Base-by-base conservation (phyloP, 2,888 invertebrate genomes). In the Ophioninae sp. region DNA sequence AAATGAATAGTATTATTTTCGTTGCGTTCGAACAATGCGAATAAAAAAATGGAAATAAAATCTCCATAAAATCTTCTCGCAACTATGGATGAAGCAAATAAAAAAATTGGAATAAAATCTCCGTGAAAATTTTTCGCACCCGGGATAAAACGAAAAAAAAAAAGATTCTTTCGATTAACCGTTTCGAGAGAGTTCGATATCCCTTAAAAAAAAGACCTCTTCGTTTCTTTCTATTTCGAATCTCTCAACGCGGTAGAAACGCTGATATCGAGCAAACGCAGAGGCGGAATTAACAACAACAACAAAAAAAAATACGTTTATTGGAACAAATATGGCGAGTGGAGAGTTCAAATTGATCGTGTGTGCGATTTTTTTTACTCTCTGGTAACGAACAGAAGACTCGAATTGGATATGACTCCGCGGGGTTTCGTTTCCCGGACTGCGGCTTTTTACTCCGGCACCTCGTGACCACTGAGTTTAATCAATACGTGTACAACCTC, bases 401-500 rank as follows among this genome's bases (percentile, higher is more conserved):
- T 59, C 23, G 50, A 69, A 59, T 20, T 67, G 73, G 75, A 70
- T 72, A 57, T 81, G 67, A 62, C 57, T 13, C 20, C 68, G 39
- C 61, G 62, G 37, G 74, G 10, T 80, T 74, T 73, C 77, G 81
- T 73, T 81, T 56, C 30, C 20, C 44, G 21, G 44, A 50, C 67
- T 62, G 62, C n/a, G 72, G 72, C 59, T 72, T 77, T 41, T 73
- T 77, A 62, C 68, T 67, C 61, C 41, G n/a, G 7, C 37, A 7
- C 67, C 30, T 62, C 65, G 57, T 65, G 76, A 76, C 76, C 72
- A 62, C 72, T 21, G 70, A 64, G 56, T 21, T 73, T 77, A 81
- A 81, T 77, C 68, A 73, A 81, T 81, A 67, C 67, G 61, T 81
- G 57, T 10, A 67, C 61, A 65, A 62, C 50, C 72, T 77, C 65